A percentile compares a stretch with the other conserved stretches of the same genome.
Evolutionary conservation across 2,888 invertebrate species (phyloP).

Genomic region (Torymus aiolomorphi): DNA sequence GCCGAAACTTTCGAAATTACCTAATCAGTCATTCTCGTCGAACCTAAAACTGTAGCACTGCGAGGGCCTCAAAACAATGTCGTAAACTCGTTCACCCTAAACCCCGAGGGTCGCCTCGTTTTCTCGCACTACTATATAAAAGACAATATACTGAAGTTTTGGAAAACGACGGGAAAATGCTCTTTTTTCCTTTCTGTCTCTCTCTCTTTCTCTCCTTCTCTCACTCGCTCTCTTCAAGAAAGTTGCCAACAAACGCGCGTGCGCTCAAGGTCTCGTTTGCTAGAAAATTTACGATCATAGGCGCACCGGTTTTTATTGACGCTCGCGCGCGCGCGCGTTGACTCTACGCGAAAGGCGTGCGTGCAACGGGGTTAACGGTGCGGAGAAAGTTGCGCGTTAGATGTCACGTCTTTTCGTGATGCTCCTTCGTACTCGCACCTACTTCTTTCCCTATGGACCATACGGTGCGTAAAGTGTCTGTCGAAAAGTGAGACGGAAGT

Average conservation of each 20-base stretch:
- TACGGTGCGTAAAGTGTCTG: not conserved
- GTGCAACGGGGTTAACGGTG: constrained; percentile 37
- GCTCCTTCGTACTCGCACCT: constrained; percentile 3
- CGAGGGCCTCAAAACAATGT: no score
- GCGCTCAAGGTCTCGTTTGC: constrained; percentile 45
- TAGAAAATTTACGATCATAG: constrained; percentile 60
- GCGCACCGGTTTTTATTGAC: constrained; percentile 61
- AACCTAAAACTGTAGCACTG: no score
- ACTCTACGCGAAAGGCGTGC: constrained; percentile 48
- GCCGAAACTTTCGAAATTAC: no score
- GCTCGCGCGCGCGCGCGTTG: constrained; percentile 40
- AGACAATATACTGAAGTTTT: no score
- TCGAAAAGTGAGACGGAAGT: constrained; percentile 15
- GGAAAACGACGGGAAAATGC: no score
- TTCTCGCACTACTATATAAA: no score
- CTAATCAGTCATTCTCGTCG: no score
- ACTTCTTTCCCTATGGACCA: not conserved
- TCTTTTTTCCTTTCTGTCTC: not conserved
- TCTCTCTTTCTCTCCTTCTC: not conserved
- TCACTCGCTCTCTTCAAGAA: constrained; percentile 20
- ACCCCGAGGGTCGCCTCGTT: no score
- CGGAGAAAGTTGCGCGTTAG: constrained; percentile 38
- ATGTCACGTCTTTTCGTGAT: not conserved
- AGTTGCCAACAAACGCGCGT: constrained; percentile 20
- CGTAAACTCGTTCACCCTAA: no score